Percentiles rank a stretch among this genome's conserved stretches.
Conservation (phyloP, 2,888 invertebrate species). For the Oscheius sp. region DNA sequence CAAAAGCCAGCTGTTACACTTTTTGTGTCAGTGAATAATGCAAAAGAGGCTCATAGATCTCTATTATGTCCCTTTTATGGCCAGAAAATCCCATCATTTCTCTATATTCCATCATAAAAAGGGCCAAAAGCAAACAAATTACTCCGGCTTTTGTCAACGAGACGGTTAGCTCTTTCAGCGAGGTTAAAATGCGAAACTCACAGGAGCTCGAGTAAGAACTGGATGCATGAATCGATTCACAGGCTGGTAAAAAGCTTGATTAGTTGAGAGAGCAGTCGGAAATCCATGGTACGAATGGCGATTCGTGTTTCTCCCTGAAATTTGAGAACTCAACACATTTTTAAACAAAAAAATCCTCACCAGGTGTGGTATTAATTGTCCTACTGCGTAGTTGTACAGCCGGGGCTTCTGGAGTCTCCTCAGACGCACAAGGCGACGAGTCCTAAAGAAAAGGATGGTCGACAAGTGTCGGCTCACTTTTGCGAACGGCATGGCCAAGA, state of each 20-base stretch:
- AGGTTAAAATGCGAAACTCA: background rate
- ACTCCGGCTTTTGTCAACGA: too few species aligned
- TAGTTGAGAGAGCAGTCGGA: slow-evolving; percentile 6
- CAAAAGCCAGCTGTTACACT: too few species aligned
- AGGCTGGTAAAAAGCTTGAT: slow-evolving; percentile 17
- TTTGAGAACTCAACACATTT: background rate
- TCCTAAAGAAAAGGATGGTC: background rate
- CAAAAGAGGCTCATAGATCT: too few species aligned
- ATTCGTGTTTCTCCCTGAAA: slow-evolving; percentile 24
- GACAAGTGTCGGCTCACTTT: background rate
- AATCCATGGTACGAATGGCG: slow-evolving; percentile 26
- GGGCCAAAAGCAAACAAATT: too few species aligned
- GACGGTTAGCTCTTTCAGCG: too few species aligned
- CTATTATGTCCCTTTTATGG: too few species aligned
- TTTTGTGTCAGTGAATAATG: too few species aligned
- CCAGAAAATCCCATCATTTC: too few species aligned
- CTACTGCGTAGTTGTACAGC: background rate
- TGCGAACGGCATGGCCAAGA: slow-evolving; percentile 14
- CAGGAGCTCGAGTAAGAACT: slow-evolving; percentile 11
- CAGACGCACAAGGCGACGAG: slow-evolving; percentile 3
- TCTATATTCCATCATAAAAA: too few species aligned
- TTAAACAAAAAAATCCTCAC: background rate
- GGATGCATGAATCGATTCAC: slow-evolving; percentile 1
- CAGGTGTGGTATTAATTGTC: background rate
- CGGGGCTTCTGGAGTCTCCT: slow-evolving; percentile 14